Conservation (phyloP, 2,797 vertebrate species). For the Bucorvus abyssinicus region DNA sequence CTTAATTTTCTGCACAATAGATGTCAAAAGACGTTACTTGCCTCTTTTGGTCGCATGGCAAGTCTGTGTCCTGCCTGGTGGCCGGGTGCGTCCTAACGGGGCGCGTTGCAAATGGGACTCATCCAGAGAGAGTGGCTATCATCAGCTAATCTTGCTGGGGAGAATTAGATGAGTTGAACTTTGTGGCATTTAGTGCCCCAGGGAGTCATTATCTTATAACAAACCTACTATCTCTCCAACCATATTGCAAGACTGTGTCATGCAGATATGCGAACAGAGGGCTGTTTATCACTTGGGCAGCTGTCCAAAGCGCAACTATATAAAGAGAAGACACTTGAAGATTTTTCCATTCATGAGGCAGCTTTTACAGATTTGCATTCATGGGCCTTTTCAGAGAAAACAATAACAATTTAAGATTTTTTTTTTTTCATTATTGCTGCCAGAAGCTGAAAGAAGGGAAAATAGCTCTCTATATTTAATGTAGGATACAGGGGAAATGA, state of each 20-base stretch:
- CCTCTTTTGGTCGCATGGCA: not conserved
- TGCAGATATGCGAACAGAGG: slow-evolving; percentile 31
- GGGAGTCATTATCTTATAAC: slow-evolving; percentile 63
- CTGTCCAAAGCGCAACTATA: slow-evolving; percentile 47
- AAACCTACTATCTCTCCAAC: slow-evolving; percentile 60
- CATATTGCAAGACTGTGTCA: slow-evolving; percentile 55
- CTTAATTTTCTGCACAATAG: slow-evolving; percentile 31
- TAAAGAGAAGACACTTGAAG: slow-evolving; percentile 49
- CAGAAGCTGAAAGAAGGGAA: slow-evolving; percentile 48
- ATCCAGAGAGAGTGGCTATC: slow-evolving; percentile 24
- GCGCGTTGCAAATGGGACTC: not conserved
- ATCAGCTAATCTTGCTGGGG: slow-evolving; percentile 48
- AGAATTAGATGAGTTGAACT: slow-evolving; percentile 55
- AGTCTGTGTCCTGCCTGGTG: not conserved
- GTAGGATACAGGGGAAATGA: slow-evolving; percentile 38
- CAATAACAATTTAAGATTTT: slow-evolving; percentile 58
- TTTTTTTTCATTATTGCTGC: slow-evolving; percentile 33
- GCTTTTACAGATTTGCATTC: slow-evolving; percentile 59
- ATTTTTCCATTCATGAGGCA: slow-evolving; percentile 55
- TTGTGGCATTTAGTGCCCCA: slow-evolving; percentile 14
- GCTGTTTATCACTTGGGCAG: slow-evolving; percentile 60
- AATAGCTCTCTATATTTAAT: slow-evolving; percentile 38
- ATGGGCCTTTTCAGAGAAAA: slow-evolving; percentile 60
- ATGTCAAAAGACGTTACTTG: not conserved
- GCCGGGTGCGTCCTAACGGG: not conserved